Percentiles rank a stretch among this genome's conserved stretches.
These are phyloP conservation scores for Meloe dianella DNA, from an alignment of 2,888 invertebrate species.

Conservation along the genomic window DNA sequence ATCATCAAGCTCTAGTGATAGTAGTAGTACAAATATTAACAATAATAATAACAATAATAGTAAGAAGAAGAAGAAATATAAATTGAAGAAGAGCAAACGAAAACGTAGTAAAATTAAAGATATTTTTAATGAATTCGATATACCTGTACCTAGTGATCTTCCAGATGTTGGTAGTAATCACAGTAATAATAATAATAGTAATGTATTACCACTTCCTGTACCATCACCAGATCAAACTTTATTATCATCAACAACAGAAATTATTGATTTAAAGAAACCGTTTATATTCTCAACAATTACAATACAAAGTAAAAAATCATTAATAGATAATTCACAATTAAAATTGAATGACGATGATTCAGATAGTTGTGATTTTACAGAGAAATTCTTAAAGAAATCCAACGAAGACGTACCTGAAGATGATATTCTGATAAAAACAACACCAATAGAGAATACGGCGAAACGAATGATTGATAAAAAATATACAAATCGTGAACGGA, in stretches of 20 bases:
- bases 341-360: slow-evolving; percentile 48
- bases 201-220: slow-evolving; percentile 22
- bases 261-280: slow-evolving; percentile 30
- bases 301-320: slow-evolving; percentile 44
- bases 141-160: slow-evolving; percentile 29
- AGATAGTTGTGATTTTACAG: slow-evolving; percentile 33
- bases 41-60: slow-evolving; percentile 25
- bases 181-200: neutral
- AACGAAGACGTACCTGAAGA: slow-evolving; percentile 17
- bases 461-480: neutral
- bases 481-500: neutral
- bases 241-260: neutral
- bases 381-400: slow-evolving; percentile 22
- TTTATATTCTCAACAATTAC: slow-evolving; percentile 46
- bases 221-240: slow-evolving; percentile 20
- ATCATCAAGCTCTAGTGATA: slow-evolving; percentile 23
- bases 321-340: slow-evolving; percentile 45
- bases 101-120: slow-evolving; percentile 17
- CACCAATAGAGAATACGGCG: neutral
- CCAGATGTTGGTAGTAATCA: slow-evolving; percentile 17
- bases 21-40: slow-evolving; percentile 30
- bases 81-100: slow-evolving; percentile 5
- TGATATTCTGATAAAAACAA: neutral
- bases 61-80: slow-evolving; percentile 23
- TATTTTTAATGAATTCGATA: slow-evolving; percentile 31